phyloP scores from a whole-genome alignment of 2,888 invertebrate species.

The Allophyes oxyacanthae region DNA sequence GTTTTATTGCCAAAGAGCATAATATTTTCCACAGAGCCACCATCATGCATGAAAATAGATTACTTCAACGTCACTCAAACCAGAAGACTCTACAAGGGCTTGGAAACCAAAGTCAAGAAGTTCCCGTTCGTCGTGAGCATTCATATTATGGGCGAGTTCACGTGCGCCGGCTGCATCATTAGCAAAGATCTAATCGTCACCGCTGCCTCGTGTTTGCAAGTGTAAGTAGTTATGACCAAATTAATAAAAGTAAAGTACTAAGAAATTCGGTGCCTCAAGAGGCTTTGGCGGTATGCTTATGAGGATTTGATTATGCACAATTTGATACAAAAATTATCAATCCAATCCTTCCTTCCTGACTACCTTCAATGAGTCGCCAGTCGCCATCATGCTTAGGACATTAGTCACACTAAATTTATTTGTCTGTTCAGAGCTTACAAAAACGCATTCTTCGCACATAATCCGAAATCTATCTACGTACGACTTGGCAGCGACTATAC shows the following conservation, averaged over 20 bases:
- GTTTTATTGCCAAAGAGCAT: too few species aligned
- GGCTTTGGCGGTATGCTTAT: too few species aligned
- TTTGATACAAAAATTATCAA: too few species aligned
- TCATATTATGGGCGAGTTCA: constrained; percentile 58
- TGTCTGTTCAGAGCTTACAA: constrained; percentile 52
- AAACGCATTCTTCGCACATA: constrained; percentile 38
- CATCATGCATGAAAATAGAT: constrained; percentile 4
- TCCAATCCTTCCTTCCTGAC: too few species aligned
- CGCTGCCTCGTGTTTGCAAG: constrained; percentile 68
- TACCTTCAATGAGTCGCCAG: too few species aligned
- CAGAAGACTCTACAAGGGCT: constrained; percentile 60
- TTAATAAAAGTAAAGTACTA: too few species aligned
- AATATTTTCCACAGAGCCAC: constrained; percentile 12
- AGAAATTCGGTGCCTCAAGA: too few species aligned
- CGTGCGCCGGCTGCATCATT: constrained; percentile 66
- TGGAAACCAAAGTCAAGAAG: constrained; percentile 42
- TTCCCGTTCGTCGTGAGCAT: constrained; percentile 68
- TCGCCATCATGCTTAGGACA: too few species aligned
- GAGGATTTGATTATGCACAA: too few species aligned
- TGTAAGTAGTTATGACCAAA: constrained; percentile 52
- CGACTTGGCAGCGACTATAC: constrained; percentile 64
- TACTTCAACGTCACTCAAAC: constrained; percentile 8
- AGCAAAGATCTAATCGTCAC: constrained; percentile 65
- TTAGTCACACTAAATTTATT: too few species aligned
- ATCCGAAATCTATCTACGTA: constrained; percentile 50